Percentiles rank a stretch among this genome's conserved stretches.
phyloP scores from a whole-genome alignment of 2,113 vertebrate species.

The Zonotrichia leucophrys region DNA sequence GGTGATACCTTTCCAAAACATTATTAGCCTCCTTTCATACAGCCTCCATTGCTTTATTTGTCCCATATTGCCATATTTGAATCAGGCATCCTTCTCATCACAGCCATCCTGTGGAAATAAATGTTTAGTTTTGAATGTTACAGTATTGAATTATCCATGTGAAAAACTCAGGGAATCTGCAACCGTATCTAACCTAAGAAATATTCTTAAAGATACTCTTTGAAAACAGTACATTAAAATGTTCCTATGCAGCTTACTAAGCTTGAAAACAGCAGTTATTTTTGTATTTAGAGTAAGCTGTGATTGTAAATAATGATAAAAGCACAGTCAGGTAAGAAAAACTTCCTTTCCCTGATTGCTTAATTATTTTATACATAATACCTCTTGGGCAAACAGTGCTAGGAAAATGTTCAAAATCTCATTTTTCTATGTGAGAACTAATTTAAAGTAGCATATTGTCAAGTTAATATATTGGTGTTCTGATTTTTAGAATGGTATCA shows the following conservation, averaged over 20 bases:
- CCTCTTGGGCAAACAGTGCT: background rate
- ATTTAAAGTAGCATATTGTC: background rate
- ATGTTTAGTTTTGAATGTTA: background rate
- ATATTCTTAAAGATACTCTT: background rate
- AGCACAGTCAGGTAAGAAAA: background rate
- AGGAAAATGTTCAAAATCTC: background rate
- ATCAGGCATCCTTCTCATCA: background rate
- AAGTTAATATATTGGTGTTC: background rate
- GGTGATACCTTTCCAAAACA: rapidly evolving
- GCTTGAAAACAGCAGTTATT: background rate
- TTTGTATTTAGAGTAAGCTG: background rate
- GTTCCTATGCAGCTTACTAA: background rate
- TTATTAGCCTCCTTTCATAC: background rate
- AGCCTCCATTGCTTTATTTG: background rate
- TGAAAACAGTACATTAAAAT: background rate
- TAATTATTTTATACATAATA: background rate
- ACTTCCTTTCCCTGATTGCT: background rate
- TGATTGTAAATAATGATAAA: background rate
- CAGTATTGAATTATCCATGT: background rate
- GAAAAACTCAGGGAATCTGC: background rate
- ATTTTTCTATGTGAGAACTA: background rate
- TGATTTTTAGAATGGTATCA: background rate
- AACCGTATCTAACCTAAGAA: background rate
- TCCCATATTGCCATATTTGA: background rate
- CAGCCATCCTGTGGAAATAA: background rate